A percentile compares a stretch with the other conserved stretches of the same genome.
These are phyloP conservation scores for Megalops cyprinoides DNA, from an alignment of 2,797 vertebrate species.

Conservation along the genomic window DNA sequence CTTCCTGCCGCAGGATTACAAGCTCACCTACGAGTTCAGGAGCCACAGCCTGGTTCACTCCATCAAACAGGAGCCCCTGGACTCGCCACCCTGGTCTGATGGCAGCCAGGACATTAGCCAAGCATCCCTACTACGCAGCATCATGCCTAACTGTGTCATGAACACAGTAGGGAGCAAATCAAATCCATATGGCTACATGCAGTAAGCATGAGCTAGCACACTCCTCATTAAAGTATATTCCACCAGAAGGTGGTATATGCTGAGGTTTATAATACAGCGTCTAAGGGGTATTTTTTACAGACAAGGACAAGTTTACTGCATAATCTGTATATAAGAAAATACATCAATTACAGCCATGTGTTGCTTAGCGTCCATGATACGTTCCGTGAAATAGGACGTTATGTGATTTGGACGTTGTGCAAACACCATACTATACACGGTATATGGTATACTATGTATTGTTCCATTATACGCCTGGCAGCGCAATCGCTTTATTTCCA, in stretches of 20 bases:
- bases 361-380: no score
- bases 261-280: neutral
- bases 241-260: neutral
- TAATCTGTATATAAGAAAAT: neutral
- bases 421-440: no score
- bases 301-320: no score
- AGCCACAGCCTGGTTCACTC: conserved; percentile 62
- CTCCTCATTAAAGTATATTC: neutral
- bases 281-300: no score
- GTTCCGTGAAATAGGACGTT: no score
- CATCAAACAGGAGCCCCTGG: conserved; percentile 80
- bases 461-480: no score
- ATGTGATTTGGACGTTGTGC: no score
- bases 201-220: conserved; percentile 38
- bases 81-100: conserved; percentile 67
- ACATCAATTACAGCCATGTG: no score
- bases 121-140: conserved; percentile 56
- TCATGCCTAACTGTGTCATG: conserved; percentile 51
- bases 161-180: conserved; percentile 64
- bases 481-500: no score
- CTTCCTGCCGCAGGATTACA: conserved; percentile 58
- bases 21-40: conserved; percentile 66
- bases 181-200: conserved; percentile 60
- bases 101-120: conserved; percentile 55
- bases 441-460: no score